Evolutionary conservation across 2,113 vertebrate species (phyloP).

Genomic region (Thymallus thymallus): DNA sequence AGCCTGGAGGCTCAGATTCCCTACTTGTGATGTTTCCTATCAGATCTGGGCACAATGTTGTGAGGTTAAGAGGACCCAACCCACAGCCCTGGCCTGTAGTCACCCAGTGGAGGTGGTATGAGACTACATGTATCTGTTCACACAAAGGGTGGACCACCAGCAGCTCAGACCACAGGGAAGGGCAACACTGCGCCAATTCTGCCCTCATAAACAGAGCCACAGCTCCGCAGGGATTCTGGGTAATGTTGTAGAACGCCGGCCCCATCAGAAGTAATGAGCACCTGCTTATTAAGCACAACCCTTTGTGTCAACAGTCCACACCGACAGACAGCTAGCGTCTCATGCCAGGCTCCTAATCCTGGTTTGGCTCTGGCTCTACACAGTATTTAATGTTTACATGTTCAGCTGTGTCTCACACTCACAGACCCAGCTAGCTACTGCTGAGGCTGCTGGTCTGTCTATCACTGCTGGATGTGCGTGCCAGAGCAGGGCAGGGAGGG

Average conservation of each 20-base stretch:
- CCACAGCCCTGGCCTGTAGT: background rate
- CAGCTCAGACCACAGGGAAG: constrained; percentile 39
- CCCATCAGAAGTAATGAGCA: constrained; percentile 42
- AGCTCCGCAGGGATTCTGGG: constrained; percentile 23
- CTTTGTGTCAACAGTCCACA: constrained; percentile 32
- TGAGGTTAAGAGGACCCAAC: background rate
- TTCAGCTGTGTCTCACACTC: constrained; percentile 15
- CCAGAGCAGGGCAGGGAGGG: background rate
- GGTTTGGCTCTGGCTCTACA: constrained; percentile 18
- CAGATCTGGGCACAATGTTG: background rate
- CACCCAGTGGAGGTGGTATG: constrained; percentile 11
- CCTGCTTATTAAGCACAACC: constrained; percentile 42
- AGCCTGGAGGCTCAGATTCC: constrained; percentile 9
- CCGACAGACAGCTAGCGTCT: constrained; percentile 22
- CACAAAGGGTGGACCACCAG: constrained; percentile 38
- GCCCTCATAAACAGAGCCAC: constrained; percentile 39
- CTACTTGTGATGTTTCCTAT: constrained; percentile 7
- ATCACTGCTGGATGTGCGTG: constrained; percentile 15
- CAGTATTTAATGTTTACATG: constrained; percentile 20
- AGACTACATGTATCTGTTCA: constrained; percentile 20
- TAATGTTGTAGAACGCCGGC: constrained; percentile 35
- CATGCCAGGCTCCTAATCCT: constrained; percentile 31
- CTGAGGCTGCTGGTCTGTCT: constrained; percentile 1
- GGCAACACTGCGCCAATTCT: constrained; percentile 20
- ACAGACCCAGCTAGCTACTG: constrained; percentile 17